These are phyloP conservation scores for Maccullochella peelii DNA, from an alignment of 2,113 vertebrate genomes.

Conservation along the genomic window DNA sequence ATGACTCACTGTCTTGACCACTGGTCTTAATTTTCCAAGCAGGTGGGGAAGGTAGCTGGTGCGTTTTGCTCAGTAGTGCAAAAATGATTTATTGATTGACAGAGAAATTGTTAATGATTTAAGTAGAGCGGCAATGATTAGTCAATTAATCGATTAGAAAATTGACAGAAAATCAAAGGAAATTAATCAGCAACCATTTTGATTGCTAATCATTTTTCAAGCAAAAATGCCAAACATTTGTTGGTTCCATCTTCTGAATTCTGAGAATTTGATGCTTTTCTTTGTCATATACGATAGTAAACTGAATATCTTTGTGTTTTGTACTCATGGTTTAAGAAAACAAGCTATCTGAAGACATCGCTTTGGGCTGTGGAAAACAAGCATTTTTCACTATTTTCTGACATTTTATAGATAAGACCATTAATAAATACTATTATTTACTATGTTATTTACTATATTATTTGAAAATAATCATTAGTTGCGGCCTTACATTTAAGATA, in stretches of 20 bases:
- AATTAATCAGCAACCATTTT: slow-evolving; percentile 8
- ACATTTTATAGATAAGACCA: background rate
- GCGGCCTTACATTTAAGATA: slow-evolving; percentile 5
- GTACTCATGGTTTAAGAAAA: background rate
- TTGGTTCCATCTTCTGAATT: background rate
- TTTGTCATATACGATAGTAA: slow-evolving; percentile 4
- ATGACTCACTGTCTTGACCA: background rate
- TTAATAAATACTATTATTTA: background rate
- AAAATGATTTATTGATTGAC: slow-evolving; percentile 24
- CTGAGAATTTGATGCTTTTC: slow-evolving; percentile 5
- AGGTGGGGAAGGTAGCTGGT: slow-evolving; percentile 18
- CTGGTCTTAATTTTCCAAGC: slow-evolving; percentile 14
- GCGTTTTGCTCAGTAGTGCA: background rate
- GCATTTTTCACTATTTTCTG: background rate
- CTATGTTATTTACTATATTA: no score
- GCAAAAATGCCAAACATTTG: background rate
- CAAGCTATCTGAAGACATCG: background rate
- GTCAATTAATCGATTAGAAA: slow-evolving; percentile 21
- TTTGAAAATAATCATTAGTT: background rate
- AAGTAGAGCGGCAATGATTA: slow-evolving; percentile 1
- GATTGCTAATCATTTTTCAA: background rate
- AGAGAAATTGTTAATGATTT: slow-evolving; percentile 13
- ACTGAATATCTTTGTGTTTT: slow-evolving; percentile 1
- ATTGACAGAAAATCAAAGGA: slow-evolving; percentile 26
- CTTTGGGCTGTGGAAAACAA: background rate